Conservation (phyloP, 2,888 invertebrate genomes). For the Euspilapteryx auroguttella region DNA sequence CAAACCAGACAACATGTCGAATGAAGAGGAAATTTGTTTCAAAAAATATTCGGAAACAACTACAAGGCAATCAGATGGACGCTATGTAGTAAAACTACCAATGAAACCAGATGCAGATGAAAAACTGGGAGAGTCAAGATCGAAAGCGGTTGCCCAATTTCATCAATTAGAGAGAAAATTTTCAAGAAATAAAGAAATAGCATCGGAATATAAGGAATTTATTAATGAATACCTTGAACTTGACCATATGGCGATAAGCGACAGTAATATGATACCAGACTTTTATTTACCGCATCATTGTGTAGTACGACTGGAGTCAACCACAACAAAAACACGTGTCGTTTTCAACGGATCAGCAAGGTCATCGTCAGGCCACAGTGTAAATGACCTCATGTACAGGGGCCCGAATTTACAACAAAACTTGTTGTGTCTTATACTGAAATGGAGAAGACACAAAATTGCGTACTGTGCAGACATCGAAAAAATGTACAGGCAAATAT, state of each 20-base stretch:
- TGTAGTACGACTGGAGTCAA: conserved; percentile 5
- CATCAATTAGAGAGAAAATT: conserved; percentile 4
- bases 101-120: conserved; percentile 1
- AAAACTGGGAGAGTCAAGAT: conserved; percentile 5
- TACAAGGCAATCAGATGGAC: conserved; percentile 3
- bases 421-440: conserved; percentile 6
- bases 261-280: too few species aligned
- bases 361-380: conserved; percentile 7
- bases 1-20: too few species aligned
- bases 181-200: conserved; percentile 2
- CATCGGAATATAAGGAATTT: conserved; percentile 1
- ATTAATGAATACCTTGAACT: conserved; percentile 1
- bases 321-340: conserved; percentile 7
- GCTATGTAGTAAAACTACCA: conserved; percentile 2
- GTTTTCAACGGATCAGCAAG: conserved; percentile 9
- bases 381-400: conserved; percentile 9
- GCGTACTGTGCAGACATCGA: conserved; percentile 8
- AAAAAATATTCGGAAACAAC: conserved; percentile 1
- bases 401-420: conserved; percentile 9
- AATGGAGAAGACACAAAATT: conserved; percentile 7
- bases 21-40: conserved; percentile 4
- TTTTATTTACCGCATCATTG: conserved; percentile 7
- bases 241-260: not conserved
- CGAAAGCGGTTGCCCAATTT: conserved; percentile 5
- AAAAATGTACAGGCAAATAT: conserved; percentile 8